These are phyloP conservation scores for Piliocolobus tephrosceles DNA, from an alignment of 2,113 vertebrate species.

Conservation along the genomic window DNA sequence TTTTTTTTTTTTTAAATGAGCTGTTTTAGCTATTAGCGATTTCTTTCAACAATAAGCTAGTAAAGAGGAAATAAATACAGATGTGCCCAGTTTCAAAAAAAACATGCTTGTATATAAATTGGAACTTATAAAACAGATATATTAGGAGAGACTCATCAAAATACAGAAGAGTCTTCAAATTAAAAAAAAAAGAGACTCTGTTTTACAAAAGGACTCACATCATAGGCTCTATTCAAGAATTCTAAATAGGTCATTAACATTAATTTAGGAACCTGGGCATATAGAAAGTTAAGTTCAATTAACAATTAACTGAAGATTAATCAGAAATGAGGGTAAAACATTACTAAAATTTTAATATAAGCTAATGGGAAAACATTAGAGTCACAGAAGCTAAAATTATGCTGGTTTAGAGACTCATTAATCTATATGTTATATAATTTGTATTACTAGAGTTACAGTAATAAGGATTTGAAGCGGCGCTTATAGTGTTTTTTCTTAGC, in stretches of 20 bases:
- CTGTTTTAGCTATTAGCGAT: neutral
- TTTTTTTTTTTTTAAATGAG: neutral
- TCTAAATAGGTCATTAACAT: conserved; percentile 58
- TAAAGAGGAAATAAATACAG: conserved; percentile 36
- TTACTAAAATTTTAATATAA: conserved; percentile 19
- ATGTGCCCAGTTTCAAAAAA: neutral
- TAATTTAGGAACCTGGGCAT: conserved; percentile 38
- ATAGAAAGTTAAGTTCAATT: neutral
- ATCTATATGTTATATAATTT: neutral
- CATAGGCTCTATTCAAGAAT: conserved; percentile 1
- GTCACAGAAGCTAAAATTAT: neutral
- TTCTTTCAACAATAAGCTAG: conserved; percentile 24
- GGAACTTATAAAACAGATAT: conserved; percentile 21
- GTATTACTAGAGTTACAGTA: neutral
- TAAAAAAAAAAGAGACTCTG: neutral
- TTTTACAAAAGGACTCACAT: conserved; percentile 9
- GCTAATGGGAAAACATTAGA: neutral
- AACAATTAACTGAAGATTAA: conserved; percentile 45
- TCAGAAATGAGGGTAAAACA: conserved; percentile 19
- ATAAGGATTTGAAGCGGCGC: neutral
- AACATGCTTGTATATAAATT: neutral
- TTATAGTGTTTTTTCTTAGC: neutral
- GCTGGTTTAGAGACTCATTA: neutral
- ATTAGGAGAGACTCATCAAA: conserved; percentile 17
- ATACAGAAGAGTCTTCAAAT: neutral